Evolutionary conservation across 2,113 vertebrate genomes (phyloP).

Genomic region (Lanius collurio): DNA sequence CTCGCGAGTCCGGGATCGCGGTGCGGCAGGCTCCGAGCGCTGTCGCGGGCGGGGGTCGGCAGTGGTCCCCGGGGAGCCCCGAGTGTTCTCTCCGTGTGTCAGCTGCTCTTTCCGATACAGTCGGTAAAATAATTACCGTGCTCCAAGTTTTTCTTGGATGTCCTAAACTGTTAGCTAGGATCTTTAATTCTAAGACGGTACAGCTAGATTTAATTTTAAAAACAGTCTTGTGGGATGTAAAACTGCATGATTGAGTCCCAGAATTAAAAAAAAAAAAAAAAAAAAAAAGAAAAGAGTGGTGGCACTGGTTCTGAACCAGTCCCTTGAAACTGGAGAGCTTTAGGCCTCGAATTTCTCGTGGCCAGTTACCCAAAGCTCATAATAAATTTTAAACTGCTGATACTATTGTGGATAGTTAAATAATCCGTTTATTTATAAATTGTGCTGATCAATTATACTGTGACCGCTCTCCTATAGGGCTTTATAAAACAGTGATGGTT

Average conservation of each 20-base stretch:
- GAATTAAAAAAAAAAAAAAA: background rate
- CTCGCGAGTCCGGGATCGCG: background rate
- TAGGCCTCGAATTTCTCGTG: background rate
- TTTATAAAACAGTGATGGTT: background rate
- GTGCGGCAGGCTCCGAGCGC: background rate
- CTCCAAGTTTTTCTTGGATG: background rate
- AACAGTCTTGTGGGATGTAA: background rate
- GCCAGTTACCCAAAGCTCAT: background rate
- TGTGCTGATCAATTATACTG: background rate
- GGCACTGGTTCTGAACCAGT: background rate
- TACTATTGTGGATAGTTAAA: background rate
- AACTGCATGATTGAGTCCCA: background rate
- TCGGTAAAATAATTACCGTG: background rate
- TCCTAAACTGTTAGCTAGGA: rapidly evolving
- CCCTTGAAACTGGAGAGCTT: background rate
- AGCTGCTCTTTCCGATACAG: rapidly evolving
- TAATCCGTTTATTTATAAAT: rapidly evolving
- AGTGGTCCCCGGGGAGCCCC: background rate
- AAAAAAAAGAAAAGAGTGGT: too few relatives aligned
- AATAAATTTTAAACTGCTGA: background rate
- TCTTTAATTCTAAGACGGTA: background rate
- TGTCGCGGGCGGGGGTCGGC: background rate
- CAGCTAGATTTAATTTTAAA: background rate
- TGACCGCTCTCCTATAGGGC: background rate
- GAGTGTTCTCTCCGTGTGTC: background rate